Conservation (phyloP, 2,797 vertebrate genomes). For the Loris lydekkerianus region DNA sequence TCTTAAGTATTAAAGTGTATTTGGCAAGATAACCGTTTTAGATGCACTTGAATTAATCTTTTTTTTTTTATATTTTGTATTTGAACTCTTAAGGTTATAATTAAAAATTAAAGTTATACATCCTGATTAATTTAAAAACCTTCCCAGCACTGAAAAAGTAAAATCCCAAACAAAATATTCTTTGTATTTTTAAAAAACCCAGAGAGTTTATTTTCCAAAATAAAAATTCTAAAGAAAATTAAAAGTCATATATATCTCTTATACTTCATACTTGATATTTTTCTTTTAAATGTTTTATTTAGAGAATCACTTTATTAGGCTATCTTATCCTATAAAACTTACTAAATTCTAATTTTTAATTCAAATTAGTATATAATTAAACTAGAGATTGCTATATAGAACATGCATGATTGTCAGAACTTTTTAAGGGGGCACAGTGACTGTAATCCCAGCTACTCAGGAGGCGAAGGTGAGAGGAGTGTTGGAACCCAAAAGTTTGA, state of each 20-base stretch:
- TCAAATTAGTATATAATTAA: not conserved
- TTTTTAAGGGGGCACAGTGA: not conserved
- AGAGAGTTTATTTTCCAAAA: constrained; percentile 46
- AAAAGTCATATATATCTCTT: not conserved
- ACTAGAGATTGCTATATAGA: not conserved
- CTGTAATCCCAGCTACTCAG: not conserved
- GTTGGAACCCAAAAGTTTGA: not conserved
- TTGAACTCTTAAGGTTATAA: constrained; percentile 42
- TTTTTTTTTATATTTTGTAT: constrained; percentile 50
- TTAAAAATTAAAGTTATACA: constrained; percentile 51
- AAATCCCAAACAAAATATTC: constrained; percentile 34
- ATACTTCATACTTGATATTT: constrained; percentile 13
- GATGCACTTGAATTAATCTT: constrained; percentile 2
- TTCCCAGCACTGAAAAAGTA: not conserved
- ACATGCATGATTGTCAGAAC: not conserved
- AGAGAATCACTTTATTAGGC: constrained; percentile 39
- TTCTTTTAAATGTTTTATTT: constrained; percentile 67
- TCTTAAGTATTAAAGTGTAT: constrained; percentile 42
- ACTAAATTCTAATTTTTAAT: not conserved
- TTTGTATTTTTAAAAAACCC: constrained; percentile 47
- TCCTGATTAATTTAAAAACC: constrained; percentile 44
- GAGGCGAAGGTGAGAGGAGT: not conserved
- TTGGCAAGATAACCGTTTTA: constrained; percentile 10
- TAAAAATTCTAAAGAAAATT: constrained; percentile 40
- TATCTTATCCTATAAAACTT: constrained; percentile 4